phyloP scores from a whole-genome alignment of 1,140 invertebrate species.

The Piezodorus guildinii region DNA sequence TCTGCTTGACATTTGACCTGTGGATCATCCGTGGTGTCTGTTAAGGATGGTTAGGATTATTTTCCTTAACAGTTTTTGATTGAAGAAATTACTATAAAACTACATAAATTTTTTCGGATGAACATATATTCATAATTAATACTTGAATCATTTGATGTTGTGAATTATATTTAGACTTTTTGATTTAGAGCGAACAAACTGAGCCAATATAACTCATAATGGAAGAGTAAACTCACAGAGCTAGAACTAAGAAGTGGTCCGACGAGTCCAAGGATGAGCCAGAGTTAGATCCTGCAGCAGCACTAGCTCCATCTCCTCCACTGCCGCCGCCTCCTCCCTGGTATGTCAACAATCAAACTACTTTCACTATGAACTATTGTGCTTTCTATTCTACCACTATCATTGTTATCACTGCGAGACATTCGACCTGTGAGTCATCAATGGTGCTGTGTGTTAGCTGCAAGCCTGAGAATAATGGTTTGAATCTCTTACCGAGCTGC shows the following conservation, averaged over 20 bases:
- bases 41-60: too few relatives aligned
- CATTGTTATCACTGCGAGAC: neutral
- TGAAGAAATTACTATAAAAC: too few relatives aligned
- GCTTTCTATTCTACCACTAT: conserved; percentile 21
- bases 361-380: neutral
- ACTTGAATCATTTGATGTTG: too few relatives aligned
- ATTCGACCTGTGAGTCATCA: neutral
- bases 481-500: conserved; percentile 12
- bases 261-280: conserved; percentile 25
- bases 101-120: too few relatives aligned
- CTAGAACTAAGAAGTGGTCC: conserved; percentile 19
- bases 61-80: too few relatives aligned
- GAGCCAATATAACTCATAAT: too few relatives aligned
- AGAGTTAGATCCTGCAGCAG: conserved; percentile 25
- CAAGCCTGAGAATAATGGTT: too few relatives aligned
- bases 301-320: conserved; percentile 20
- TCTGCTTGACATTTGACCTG: too few relatives aligned
- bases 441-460: conserved; percentile 4
- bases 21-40: too few relatives aligned
- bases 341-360: neutral
- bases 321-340: conserved; percentile 11
- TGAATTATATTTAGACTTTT: too few relatives aligned
- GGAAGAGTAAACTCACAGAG: neutral
- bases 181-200: too few relatives aligned
- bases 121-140: too few relatives aligned